These are phyloP conservation scores for Nesoenas mayeri DNA, from an alignment of 2,113 vertebrate genomes.

Conservation along the genomic window DNA sequence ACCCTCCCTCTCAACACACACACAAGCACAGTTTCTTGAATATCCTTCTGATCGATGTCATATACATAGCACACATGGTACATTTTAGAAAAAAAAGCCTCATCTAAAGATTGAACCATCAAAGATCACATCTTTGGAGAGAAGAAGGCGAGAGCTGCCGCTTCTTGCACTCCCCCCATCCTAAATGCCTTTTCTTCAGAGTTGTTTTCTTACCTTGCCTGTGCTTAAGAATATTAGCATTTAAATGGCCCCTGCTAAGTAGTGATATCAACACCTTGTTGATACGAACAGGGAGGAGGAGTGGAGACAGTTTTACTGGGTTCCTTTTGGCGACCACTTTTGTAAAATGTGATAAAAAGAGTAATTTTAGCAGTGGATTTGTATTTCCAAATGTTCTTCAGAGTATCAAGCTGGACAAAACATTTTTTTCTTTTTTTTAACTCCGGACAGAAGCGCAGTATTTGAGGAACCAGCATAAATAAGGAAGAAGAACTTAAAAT, in stretches of 20 bases:
- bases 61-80: neutral
- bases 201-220: neutral
- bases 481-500: neutral
- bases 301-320: neutral
- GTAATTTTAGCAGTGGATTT: neutral
- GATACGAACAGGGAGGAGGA: neutral
- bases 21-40: neutral
- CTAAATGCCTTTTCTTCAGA: neutral
- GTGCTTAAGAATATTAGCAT: neutral
- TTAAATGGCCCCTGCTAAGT: neutral
- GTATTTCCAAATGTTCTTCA: neutral
- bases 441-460: neutral
- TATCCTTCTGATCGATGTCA: neutral
- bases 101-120: neutral
- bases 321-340: neutral
- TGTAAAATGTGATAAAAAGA: neutral
- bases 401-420: neutral
- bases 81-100: neutral
- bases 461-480: neutral
- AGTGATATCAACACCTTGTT: neutral
- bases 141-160: neutral
- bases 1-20: neutral
- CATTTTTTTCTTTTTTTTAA: neutral
- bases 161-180: neutral
- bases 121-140: neutral